These are phyloP conservation scores for Lasioglossum lativentre DNA, from an alignment of 2,888 invertebrate species.

Conservation along the genomic window DNA sequence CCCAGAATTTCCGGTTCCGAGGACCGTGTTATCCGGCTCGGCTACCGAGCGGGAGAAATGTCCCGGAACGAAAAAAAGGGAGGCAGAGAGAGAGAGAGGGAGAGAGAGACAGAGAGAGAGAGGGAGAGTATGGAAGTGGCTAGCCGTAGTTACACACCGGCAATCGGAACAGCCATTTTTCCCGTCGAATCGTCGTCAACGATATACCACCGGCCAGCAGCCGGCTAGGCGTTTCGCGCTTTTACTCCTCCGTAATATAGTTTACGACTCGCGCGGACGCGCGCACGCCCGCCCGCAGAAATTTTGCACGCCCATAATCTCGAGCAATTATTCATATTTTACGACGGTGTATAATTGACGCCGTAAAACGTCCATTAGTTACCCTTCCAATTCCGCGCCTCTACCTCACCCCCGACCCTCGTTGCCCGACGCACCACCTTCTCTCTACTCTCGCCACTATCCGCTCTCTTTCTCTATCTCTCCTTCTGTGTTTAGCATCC, in stretches of 20 bases:
- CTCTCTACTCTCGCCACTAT: neutral
- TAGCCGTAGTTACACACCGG: neutral
- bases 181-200: neutral
- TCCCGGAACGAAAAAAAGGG: neutral
- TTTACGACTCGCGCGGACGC: slow-evolving; percentile 59
- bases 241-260: slow-evolving; percentile 63
- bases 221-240: slow-evolving; percentile 53
- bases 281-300: slow-evolving; percentile 57
- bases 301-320: slow-evolving; percentile 76
- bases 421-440: neutral
- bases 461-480: neutral
- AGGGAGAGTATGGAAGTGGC: neutral
- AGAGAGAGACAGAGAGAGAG: neutral
- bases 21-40: neutral
- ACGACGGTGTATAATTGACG: slow-evolving; percentile 80
- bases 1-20: slow-evolving; percentile 37
- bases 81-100: neutral
- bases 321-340: slow-evolving; percentile 80
- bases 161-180: neutral
- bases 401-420: neutral
- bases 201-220: neutral
- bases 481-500: slow-evolving; percentile 21
- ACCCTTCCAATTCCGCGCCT: slow-evolving; percentile 67
- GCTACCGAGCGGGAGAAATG: neutral
- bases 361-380: slow-evolving; percentile 81